phyloP scores from a whole-genome alignment of 2,113 vertebrate genomes.

The Arenaria interpres region DNA sequence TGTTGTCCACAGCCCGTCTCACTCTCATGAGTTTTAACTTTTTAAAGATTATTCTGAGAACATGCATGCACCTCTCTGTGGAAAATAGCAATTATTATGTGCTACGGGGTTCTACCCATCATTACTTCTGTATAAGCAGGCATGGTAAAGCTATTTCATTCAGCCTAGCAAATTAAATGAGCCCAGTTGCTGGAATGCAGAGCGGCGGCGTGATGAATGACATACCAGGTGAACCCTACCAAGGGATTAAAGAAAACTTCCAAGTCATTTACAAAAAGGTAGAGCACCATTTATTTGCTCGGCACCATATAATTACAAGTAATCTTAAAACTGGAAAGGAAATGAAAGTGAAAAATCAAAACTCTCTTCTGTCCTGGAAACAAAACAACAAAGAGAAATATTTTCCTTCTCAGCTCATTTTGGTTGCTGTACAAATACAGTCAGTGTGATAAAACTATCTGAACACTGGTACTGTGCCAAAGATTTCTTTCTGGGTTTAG shows the following conservation, averaged over 20 bases:
- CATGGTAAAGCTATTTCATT: constrained; percentile 12
- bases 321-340: not conserved
- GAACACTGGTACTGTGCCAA: not conserved
- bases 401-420: constrained; percentile 8
- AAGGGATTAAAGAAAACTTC: not conserved
- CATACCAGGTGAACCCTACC: not conserved
- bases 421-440: not conserved
- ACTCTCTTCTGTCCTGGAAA: not conserved
- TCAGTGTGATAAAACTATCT: not conserved
- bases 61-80: not conserved
- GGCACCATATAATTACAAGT: not conserved
- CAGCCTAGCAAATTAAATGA: constrained; percentile 7
- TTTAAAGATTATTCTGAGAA: not conserved
- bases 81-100: not conserved
- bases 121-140: constrained; percentile 2
- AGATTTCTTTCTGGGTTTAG: not conserved
- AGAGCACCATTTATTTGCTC: not conserved
- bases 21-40: not conserved
- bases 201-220: not conserved
- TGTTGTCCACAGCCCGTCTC: not conserved
- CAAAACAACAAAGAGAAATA: not conserved
- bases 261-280: not conserved
- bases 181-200: constrained; percentile 17
- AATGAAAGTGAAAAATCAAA: not conserved
- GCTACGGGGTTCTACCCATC: not conserved